Conservation (phyloP, 2,113 vertebrate species). For the Hyaena hyaena region DNA sequence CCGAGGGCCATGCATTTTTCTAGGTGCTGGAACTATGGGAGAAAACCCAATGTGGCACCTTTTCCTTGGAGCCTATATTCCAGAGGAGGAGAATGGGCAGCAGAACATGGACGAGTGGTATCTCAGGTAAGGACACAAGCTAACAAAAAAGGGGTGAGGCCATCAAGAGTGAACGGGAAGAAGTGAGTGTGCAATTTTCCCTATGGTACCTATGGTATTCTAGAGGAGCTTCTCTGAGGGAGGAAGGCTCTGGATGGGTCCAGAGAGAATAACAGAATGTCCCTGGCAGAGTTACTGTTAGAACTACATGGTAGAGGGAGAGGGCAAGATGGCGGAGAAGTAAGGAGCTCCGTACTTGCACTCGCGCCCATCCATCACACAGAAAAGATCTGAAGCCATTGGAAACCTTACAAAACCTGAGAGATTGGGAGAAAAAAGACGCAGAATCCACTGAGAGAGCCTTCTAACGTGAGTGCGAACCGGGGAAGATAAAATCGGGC, state of each 20-base stretch:
- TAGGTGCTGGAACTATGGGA: rapidly evolving
- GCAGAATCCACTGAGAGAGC: too few species aligned
- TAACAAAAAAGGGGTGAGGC: neutral
- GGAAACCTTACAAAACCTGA: too few species aligned
- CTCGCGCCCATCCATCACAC: too few species aligned
- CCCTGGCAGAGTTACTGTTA: neutral
- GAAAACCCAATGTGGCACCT: neutral
- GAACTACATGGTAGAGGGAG: neutral
- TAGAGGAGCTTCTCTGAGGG: neutral
- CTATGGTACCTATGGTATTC: too few species aligned
- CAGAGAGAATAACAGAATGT: neutral
- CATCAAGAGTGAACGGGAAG: neutral
- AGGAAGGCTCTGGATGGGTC: neutral
- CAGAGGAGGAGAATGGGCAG: neutral
- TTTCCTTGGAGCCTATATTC: neutral
- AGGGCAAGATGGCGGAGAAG: too few species aligned
- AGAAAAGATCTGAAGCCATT: too few species aligned
- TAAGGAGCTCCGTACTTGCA: too few species aligned
- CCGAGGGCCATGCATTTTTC: rapidly evolving
- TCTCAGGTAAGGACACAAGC: neutral
- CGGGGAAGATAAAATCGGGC: too few species aligned
- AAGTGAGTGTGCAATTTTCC: neutral
- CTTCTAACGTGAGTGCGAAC: too few species aligned
- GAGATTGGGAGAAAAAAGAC: too few species aligned
- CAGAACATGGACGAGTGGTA: too few species aligned